A percentile compares a stretch with the other conserved stretches of the same genome.
Evolutionary conservation across 2,797 vertebrate genomes (phyloP).

Genomic region (Hemibagrus guttatus): DNA sequence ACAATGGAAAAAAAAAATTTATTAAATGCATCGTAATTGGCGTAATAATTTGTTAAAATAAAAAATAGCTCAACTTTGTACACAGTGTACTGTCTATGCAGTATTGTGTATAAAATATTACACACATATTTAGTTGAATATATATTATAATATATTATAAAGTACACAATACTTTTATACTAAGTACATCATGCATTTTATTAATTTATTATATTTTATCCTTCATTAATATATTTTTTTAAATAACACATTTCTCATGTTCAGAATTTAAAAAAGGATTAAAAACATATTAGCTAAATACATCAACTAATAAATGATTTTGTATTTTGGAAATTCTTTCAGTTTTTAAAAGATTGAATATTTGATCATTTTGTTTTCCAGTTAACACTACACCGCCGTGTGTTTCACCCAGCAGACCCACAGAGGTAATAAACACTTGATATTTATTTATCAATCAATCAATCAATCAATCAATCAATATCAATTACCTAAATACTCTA

Average conservation of each 20-base stretch:
- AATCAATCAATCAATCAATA: no score
- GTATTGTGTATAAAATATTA: background rate
- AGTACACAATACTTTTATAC: background rate
- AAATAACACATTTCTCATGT: background rate
- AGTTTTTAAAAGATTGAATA: background rate
- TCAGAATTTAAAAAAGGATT: background rate
- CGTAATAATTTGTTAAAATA: background rate
- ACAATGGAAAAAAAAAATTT: no score
- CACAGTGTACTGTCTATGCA: background rate
- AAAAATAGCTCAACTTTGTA: background rate
- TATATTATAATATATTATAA: background rate
- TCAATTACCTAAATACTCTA: background rate
- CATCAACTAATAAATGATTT: background rate
- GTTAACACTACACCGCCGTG: background rate
- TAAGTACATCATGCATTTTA: background rate
- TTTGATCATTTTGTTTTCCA: background rate
- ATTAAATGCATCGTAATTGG: background rate
- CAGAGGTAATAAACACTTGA: conserved; percentile 7
- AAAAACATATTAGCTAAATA: background rate
- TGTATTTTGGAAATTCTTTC: no score
- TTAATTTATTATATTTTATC: background rate
- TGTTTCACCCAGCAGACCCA: background rate
- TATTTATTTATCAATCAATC: background rate
- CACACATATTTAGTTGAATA: background rate
- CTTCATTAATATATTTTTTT: background rate